phyloP scores from a whole-genome alignment of 2,113 vertebrate species.

The Apodemus speciosus region DNA sequence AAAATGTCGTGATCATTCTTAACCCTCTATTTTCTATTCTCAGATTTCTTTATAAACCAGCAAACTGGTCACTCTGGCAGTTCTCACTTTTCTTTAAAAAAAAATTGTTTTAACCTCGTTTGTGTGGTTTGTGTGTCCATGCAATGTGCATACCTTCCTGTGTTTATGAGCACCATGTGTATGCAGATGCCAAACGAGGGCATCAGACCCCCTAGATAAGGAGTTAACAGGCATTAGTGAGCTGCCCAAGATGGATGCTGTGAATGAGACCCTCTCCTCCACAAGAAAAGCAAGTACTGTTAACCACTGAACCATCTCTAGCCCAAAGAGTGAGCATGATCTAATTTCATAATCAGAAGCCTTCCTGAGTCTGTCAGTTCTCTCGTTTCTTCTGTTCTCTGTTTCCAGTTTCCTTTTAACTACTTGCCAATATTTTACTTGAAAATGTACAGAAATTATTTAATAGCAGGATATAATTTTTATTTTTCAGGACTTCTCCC shows the following conservation, averaged over 20 bases:
- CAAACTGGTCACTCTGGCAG: neutral
- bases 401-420: neutral
- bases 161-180: neutral
- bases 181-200: neutral
- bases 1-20: slow-evolving; percentile 56
- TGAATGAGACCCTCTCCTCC: neutral
- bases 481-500: neutral
- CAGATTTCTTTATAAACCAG: slow-evolving; percentile 44
- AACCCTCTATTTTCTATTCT: slow-evolving; percentile 53
- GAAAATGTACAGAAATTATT: slow-evolving; percentile 24
- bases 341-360: neutral
- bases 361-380: neutral
- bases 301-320: neutral
- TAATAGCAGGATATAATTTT: neutral
- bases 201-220: neutral
- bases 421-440: neutral
- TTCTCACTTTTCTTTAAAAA: slow-evolving; percentile 17
- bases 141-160: too few species aligned
- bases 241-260: neutral
- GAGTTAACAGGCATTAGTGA: neutral
- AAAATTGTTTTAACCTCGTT: neutral
- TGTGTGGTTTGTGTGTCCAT: neutral
- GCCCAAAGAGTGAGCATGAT: neutral
- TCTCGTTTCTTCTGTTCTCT: slow-evolving; percentile 28
- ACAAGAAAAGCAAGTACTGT: neutral